Base-by-base conservation (phyloP, 2,888 invertebrate species). In the Dryomyza anilis region DNA sequence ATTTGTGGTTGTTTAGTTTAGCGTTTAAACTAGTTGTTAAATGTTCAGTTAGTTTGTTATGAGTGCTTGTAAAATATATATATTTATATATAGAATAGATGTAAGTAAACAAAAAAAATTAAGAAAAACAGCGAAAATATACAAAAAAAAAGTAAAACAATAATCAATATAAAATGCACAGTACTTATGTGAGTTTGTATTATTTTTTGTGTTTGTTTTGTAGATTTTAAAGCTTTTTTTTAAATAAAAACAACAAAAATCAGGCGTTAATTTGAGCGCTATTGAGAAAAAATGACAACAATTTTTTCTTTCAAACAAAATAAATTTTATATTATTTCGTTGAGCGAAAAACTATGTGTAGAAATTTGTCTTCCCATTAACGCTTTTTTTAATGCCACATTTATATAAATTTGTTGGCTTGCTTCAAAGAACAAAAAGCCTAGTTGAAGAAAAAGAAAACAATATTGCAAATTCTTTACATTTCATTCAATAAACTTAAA, bases 81-180 rank as follows among this genome's bases (percentile, higher is more conserved):
- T n/a, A 14, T n/a, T n/a, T n/a, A n/a, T n/a, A n/a, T n/a, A n/a
- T n/a, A n/a, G n/a, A n/a, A n/a, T n/a, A n/a, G n/a, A 1, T 53
- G 14, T 29, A 36, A 21, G 10, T 16, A 55, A 23, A 55, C 21
- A 23, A 21, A 55, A 14, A 23, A 36, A 39, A 36, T 19, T 36
- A 19, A 30, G 16, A 45, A 58, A 23, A 58, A 16, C 6, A 21
- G 4, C 19, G 36, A 55, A 36, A 36, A 56, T 23, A 58, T 39
- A 27, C 53, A 53, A 16, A 61, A 14, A 16, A 16, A 61, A 23
- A 53, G 10, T 29, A 48, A 21, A 61, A 23, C 25, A 60, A 53
- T 43, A 53, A 53, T 53, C 19, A 52, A 61, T n/a, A 61, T 61
- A 61, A 61, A 61, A 61, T 61, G 61, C 61, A 61, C 27, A 27